These are phyloP conservation scores for Heliothis subflexa DNA, from an alignment of 1,140 invertebrate genomes.

Conservation along the genomic window DNA sequence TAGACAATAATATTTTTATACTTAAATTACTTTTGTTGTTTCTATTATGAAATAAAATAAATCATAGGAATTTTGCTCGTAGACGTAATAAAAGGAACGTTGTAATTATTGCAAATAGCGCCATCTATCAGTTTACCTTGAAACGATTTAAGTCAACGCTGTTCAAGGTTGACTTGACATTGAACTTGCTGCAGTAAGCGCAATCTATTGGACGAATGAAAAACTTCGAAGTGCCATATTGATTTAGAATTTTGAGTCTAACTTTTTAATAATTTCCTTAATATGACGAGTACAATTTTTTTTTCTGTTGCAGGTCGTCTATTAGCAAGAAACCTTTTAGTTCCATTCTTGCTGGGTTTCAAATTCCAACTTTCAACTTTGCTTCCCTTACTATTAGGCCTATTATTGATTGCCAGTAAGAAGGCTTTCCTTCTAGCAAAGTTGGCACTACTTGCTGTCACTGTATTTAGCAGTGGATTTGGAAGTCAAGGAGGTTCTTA, in stretches of 20 bases:
- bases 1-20: not conserved
- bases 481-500: constrained; percentile 66
- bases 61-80: too few species aligned
- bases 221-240: constrained; percentile 16
- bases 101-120: not conserved
- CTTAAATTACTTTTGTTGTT: too few species aligned
- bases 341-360: constrained; percentile 91
- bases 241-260: too few species aligned
- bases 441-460: constrained; percentile 89
- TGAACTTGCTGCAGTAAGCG: constrained; percentile 36
- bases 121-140: constrained; percentile 35
- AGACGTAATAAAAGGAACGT: too few species aligned
- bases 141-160: not conserved
- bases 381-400: constrained; percentile 90
- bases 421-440: constrained; percentile 91
- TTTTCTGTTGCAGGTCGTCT: constrained; percentile 88
- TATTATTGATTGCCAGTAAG: constrained; percentile 89
- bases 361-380: constrained; percentile 92
- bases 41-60: too few species aligned
- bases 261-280: too few species aligned
- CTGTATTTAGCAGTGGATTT: constrained; percentile 88
- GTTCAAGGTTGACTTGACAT: constrained; percentile 4
- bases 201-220: constrained; percentile 47
- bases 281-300: not conserved
- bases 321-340: constrained; percentile 88